Evolutionary conservation across 2,797 vertebrate genomes (phyloP), one percentile per base, ranked within the genome.

Genomic region (Hoplostethus atlanticus): DNA sequence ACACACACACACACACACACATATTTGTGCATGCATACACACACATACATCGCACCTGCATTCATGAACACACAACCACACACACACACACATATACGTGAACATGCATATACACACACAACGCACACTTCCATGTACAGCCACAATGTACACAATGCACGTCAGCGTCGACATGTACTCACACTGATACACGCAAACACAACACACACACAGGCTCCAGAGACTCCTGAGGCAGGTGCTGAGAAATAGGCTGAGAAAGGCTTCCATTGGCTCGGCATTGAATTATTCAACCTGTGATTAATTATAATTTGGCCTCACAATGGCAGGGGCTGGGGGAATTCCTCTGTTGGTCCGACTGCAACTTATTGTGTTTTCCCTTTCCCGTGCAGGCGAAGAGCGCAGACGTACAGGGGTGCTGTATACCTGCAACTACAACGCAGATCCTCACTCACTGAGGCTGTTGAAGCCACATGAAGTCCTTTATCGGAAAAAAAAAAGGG

Each of bases 251-350:
- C 66, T 53, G 71, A 82, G 71, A 86, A 85, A 88, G 75, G 80
- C 76, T 70, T 87, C 81, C 78, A 83, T 80, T 82, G 5, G 68
- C 71, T 83, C 31, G 6, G 59, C 50, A 15, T 75, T 84, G 84
- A 91, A 89, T 89, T 81, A 86, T 91, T 90, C 85, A 89, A 85
- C 84, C 90, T 91, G 88, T 85, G 84, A 90, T 89, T 90, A 88
- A 92, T 93, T 91, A 89, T 77, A 85, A 91, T 89, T 90, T 91
- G 89, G 90, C 85, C 81, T 64, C 76, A 81, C 67, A 82, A 73
- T 87, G 80, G 77, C 84, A 82, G 79, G 69, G 80, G 77, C 72
- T 75, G 70, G 84, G 91, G 90, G 90, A 91, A 91, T 91, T 92
- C 86, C 90, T 90, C 84, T 80, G 79, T 64, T 71, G 84, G 76